Base-by-base conservation (phyloP, 2,113 vertebrate species). In the Cebus imitator region DNA sequence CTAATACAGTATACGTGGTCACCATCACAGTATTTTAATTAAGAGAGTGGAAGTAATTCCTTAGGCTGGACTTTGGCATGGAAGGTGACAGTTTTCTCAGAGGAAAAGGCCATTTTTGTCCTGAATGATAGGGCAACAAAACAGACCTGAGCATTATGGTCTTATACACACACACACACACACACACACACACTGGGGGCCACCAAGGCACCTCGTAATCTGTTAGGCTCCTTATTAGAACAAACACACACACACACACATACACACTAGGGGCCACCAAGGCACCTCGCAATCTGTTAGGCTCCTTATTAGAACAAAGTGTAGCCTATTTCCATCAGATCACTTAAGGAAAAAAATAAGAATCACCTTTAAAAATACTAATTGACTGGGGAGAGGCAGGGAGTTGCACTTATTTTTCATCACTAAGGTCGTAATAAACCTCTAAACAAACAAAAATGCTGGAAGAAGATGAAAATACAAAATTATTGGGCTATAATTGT, bases 361-460 rank as follows among this genome's bases (percentile, higher is more conserved):
- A 87, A 91, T 45, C 89, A 35, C 86, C 81, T 96, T 95, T 93
- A 92, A 98, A 97, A 95, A 95, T 81, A 66, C 82, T 94, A 91
- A 93, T 95, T 98, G 90, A 61, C 66, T 83, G 23, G 73, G 70
- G 37, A 23, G 18, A n/a, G 20, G 9, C 12, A 12, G 32, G 9
- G 1, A 9, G 75, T 93, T 80, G n/a, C n/a, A 73, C 57, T 95
- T 94, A 96, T 61, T 97, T 95, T 97, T 94, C 73, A 94, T 75
- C 87, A 95, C 72, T 50, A 97, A 91, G 70, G 87, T 90, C n/a
- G 95, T 64, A 91, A 97, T 91, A 91, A 94, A 93, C 45, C n/a
- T 90, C 52, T 95, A 95, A 96, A 86, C 90, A 97, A 93, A 97
- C 76, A 91, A 94, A 94, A 96, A 95, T 68, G 43, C 57, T 83